phyloP scores from a whole-genome alignment of 2,888 invertebrate species.

The Adineta ricciae region DNA sequence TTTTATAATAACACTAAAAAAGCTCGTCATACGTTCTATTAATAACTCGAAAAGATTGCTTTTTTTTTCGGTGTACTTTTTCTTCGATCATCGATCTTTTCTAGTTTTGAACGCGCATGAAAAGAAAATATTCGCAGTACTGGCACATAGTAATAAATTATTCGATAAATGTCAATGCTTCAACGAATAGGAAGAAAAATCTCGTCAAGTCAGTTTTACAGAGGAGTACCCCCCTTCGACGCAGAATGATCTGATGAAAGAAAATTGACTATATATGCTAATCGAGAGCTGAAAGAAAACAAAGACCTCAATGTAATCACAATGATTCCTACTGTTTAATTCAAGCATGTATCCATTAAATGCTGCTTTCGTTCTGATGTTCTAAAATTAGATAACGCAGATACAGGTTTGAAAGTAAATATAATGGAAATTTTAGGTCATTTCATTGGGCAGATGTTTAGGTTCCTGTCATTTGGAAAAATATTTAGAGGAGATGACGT shows the following conservation, averaged over 20 bases:
- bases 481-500: no score
- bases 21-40: no score
- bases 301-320: not conserved
- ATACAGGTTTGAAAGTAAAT: no score
- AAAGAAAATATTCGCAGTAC: not conserved
- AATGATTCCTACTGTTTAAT: not conserved
- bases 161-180: not conserved
- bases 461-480: no score
- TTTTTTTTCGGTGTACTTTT: no score
- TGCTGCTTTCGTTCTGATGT: not conserved
- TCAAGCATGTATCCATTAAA: not conserved
- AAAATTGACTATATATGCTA: not conserved
- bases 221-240: not conserved
- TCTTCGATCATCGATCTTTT: not conserved
- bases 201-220: not conserved
- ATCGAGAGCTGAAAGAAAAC: not conserved
- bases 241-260: not conserved
- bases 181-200: not conserved
- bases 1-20: no score
- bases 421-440: no score
- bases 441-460: no score
- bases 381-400: no score
- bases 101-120: not conserved
- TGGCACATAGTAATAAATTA: not conserved
- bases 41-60: no score